Percentiles rank a stretch among this genome's conserved stretches.
Evolutionary conservation across 2,113 vertebrate genomes (phyloP).

Genomic region (Pangasianodon gigas): DNA sequence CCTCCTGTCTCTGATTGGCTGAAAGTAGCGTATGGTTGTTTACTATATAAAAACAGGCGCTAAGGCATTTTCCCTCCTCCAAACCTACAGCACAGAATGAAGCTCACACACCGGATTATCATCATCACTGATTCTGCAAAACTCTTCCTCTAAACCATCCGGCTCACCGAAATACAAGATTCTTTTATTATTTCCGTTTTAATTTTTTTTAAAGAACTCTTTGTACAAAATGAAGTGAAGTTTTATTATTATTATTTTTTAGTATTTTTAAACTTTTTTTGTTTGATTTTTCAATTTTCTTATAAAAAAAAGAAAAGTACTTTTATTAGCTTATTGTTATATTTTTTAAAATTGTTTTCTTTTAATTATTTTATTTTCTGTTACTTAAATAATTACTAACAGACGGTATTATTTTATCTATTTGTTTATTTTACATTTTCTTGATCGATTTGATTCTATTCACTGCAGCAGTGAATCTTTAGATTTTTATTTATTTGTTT

Average conservation of each 20-base stretch:
- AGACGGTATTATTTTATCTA: background rate
- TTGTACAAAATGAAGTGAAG: background rate
- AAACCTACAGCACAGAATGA: background rate
- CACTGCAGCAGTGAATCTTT: background rate
- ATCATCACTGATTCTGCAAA: background rate
- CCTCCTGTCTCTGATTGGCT: conserved; percentile 32
- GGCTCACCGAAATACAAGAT: background rate
- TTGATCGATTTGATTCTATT: background rate
- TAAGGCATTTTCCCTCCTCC: background rate
- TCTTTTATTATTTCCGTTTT: background rate
- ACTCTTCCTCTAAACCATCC: background rate
- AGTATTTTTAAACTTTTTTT: background rate
- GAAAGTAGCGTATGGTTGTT: background rate
- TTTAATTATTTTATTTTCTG: background rate
- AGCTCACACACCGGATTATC: background rate
- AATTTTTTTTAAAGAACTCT: background rate
- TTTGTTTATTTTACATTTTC: background rate
- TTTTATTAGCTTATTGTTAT: background rate
- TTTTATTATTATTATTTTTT: background rate
- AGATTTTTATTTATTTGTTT: background rate
- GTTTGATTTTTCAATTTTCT: background rate
- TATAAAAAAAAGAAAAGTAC: background rate
- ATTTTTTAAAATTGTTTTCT: background rate
- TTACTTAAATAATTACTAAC: background rate
- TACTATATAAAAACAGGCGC: conserved; percentile 6